A percentile compares a stretch with the other conserved stretches of the same genome.
phyloP scores from a whole-genome alignment of 2,797 vertebrate genomes.

The Coregonus sp. region DNA sequence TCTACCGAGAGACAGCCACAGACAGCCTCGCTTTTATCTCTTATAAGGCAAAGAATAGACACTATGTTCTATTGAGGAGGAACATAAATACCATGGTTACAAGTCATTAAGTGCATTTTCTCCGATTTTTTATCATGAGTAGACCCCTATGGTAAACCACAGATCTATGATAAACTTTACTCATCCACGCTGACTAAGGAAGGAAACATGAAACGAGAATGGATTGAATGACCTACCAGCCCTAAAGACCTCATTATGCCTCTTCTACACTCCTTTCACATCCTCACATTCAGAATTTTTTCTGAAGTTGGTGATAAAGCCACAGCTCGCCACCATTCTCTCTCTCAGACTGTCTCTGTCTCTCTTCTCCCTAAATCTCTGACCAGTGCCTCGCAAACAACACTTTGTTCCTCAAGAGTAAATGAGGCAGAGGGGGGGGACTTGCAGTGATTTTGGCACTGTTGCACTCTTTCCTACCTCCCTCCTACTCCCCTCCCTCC shows the following conservation, averaged over 20 bases:
- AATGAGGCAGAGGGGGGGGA: conserved; percentile 26
- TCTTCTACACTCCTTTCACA: background rate
- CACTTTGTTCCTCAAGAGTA: conserved; percentile 32
- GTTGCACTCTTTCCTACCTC: background rate
- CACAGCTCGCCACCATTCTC: conserved; percentile 2
- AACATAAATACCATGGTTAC: background rate
- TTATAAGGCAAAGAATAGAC: background rate
- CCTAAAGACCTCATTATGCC: background rate
- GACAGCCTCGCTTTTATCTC: background rate
- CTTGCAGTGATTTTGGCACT: conserved; percentile 33
- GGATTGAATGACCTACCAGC: background rate
- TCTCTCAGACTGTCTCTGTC: conserved; percentile 1
- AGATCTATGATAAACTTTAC: conserved; percentile 2
- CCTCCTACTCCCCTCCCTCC: background rate
- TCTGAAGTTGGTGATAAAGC: background rate
- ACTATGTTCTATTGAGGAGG: background rate
- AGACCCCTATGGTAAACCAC: background rate
- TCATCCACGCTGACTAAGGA: background rate
- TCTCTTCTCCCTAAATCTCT: conserved; percentile 11
- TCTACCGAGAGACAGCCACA: background rate
- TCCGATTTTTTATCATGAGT: background rate
- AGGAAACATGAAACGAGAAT: background rate
- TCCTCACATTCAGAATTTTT: background rate
- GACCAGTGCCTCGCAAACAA: conserved; percentile 17
- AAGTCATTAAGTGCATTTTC: background rate